These are phyloP conservation scores for Osmerus mordax DNA, from an alignment of 2,113 vertebrate species.

Conservation along the genomic window DNA sequence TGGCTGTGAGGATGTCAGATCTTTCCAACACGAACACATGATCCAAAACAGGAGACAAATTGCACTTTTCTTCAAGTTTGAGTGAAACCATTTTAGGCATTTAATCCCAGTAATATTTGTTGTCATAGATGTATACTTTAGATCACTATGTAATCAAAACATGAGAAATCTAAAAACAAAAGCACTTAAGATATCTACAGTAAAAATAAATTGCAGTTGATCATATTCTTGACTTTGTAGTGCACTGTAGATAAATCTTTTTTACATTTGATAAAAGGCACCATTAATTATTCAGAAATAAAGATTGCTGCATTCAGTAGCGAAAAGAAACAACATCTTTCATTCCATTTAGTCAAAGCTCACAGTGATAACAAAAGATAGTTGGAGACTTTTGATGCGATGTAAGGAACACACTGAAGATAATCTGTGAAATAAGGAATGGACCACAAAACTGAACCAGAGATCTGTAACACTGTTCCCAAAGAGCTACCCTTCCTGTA, in stretches of 20 bases:
- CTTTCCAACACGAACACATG: conserved; percentile 17
- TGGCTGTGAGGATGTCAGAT: neutral
- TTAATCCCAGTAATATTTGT: conserved; percentile 28
- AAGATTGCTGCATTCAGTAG: conserved; percentile 23
- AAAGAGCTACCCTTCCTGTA: too few species aligned
- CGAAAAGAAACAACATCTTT: conserved; percentile 11
- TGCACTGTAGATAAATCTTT: conserved; percentile 43
- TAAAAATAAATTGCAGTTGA: conserved; percentile 20
- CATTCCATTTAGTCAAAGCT: conserved; percentile 30
- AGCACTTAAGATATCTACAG: conserved; percentile 25
- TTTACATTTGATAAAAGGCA: conserved; percentile 60
- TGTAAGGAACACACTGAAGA: conserved; percentile 9
- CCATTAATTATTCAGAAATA: conserved; percentile 48
- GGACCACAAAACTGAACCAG: neutral
- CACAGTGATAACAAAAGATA: conserved; percentile 42
- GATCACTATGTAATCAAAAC: conserved; percentile 21
- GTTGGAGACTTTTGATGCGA: conserved; percentile 5
- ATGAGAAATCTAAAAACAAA: conserved; percentile 13
- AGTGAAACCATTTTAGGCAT: conserved; percentile 18
- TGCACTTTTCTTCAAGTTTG: conserved; percentile 55
- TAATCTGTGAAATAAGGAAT: neutral
- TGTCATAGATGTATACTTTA: conserved; percentile 14
- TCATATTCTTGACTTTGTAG: conserved; percentile 37
- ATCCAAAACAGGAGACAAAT: conserved; percentile 34
- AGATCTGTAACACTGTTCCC: too few species aligned